phyloP scores from a whole-genome alignment of 1,140 invertebrate species.

The Diabrotica undecimpunctata region DNA sequence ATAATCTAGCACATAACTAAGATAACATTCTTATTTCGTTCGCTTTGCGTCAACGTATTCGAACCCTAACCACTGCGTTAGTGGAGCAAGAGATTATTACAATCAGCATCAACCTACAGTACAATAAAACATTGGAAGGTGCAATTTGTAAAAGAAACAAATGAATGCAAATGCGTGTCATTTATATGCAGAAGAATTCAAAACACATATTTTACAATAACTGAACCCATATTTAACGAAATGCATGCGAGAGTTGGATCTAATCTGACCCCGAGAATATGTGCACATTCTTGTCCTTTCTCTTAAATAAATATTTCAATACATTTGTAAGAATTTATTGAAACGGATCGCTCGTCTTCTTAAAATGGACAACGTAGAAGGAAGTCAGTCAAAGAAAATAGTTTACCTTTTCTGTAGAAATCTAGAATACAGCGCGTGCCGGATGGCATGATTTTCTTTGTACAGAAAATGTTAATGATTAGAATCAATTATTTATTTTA shows the following conservation, averaged over 20 bases:
- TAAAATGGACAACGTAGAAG: background rate
- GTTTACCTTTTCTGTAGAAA: too few relatives aligned
- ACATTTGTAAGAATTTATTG: background rate
- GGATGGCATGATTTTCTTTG: background rate
- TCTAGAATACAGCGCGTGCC: background rate
- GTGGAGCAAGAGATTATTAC: background rate
- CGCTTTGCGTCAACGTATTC: background rate
- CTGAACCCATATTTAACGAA: slow-evolving; percentile 18
- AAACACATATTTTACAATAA: slow-evolving; percentile 22
- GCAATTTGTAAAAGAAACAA: slow-evolving; percentile 18
- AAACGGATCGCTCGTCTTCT: background rate
- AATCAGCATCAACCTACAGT: background rate
- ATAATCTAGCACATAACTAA: too few relatives aligned
- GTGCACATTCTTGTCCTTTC: slow-evolving; percentile 13
- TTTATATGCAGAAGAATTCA: slow-evolving; percentile 22
- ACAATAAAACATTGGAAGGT: slow-evolving; percentile 14
- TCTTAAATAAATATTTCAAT: slow-evolving; percentile 4
- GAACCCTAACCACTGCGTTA: background rate
- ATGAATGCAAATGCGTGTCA: slow-evolving; percentile 22
- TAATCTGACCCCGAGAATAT: slow-evolving; percentile 6
- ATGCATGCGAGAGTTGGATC: background rate
- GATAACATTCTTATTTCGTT: too few relatives aligned
- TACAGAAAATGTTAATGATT: too few relatives aligned
- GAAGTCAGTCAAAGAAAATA: slow-evolving; percentile 1
- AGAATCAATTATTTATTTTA: too few relatives aligned